These are phyloP conservation scores for Tetraneura akinire DNA, from an alignment of 1,140 invertebrate species.

Conservation along the genomic window DNA sequence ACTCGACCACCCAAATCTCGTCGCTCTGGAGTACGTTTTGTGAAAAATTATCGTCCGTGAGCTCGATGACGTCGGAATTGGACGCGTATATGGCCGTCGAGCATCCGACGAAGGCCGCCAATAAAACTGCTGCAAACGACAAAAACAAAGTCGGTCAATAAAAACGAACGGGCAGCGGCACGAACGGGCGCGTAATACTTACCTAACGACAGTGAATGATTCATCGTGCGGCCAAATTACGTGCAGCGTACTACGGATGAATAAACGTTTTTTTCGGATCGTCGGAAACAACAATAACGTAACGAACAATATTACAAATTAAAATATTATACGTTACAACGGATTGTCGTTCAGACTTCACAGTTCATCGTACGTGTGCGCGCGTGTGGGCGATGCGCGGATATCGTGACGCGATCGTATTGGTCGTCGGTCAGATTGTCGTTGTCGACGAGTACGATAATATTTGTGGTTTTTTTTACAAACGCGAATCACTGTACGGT, in stretches of 20 bases:
- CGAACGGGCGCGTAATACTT: background rate
- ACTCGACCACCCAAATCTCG: conserved; percentile 70
- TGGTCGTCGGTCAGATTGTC: background rate
- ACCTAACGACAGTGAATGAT: background rate
- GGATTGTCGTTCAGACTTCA: too few species aligned
- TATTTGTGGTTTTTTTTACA: too few species aligned
- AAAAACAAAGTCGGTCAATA: background rate
- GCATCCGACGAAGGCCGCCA: background rate
- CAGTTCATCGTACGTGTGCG: background rate
- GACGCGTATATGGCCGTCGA: conserved; percentile 53
- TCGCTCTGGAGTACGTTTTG: conserved; percentile 58
- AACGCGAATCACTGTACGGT: too few species aligned
- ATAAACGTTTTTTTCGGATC: background rate
- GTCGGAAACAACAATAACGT: background rate
- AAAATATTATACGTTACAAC: too few species aligned
- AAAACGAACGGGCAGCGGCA: background rate
- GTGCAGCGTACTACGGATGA: too few species aligned
- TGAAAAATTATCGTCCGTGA: conserved; percentile 58
- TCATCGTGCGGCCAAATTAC: too few species aligned
- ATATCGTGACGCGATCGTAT: background rate
- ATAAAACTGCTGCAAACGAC: background rate
- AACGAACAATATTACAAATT: conserved; percentile 20
- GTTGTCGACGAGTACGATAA: background rate
- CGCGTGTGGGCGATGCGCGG: background rate
- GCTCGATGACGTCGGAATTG: conserved; percentile 60